phyloP scores from a whole-genome alignment of 2,888 invertebrate genomes.

The Latrodectus elegans region DNA sequence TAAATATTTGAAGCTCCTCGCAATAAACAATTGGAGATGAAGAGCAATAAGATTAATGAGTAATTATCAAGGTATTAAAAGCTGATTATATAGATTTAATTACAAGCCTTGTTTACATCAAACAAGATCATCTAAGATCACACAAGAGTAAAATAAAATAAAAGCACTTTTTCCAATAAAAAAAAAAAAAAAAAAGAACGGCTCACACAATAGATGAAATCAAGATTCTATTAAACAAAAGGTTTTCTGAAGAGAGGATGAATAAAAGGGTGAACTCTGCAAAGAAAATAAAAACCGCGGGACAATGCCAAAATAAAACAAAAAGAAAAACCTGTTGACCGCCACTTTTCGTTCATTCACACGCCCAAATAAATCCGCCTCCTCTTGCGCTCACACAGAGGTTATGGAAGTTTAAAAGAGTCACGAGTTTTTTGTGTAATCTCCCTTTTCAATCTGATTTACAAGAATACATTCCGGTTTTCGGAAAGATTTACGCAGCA shows the following conservation, averaged over 20 bases:
- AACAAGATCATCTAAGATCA: not conserved
- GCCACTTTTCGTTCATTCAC: slow-evolving; percentile 46
- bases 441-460: not conserved
- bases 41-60: not conserved
- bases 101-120: not conserved
- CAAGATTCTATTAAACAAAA: slow-evolving; percentile 27
- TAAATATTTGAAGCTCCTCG: too few species aligned
- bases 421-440: slow-evolving; percentile 24
- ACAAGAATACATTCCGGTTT: too few species aligned
- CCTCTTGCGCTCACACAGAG: not conserved
- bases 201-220: slow-evolving; percentile 14
- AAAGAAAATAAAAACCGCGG: slow-evolving; percentile 6
- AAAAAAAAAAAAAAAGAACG: not conserved
- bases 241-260: slow-evolving; percentile 2
- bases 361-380: slow-evolving; percentile 38
- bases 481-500: too few species aligned
- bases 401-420: slow-evolving; percentile 26
- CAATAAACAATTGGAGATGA: too few species aligned
- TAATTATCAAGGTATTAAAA: not conserved
- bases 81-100: not conserved
- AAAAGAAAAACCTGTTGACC: slow-evolving; percentile 58
- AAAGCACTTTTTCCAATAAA: not conserved
- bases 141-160: not conserved
- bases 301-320: slow-evolving; percentile 27
- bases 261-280: slow-evolving; percentile 3